Evolutionary conservation across 1,140 invertebrate genomes (phyloP), one percentile per base, ranked within the genome.

Genomic region (Bombus breviceps): DNA sequence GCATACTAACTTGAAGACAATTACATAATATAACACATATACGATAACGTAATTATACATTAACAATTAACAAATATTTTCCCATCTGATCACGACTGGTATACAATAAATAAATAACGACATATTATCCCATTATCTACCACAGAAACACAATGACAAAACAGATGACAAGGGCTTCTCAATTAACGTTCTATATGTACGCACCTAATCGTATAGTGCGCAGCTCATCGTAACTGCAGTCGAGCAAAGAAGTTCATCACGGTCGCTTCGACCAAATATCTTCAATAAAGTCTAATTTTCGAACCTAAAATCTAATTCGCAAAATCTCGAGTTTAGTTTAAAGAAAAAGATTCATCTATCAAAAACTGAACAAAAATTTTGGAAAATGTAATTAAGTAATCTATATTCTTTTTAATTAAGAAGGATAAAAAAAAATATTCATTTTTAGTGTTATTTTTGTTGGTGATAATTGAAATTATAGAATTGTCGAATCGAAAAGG

Each of bases 181-280:
- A 69, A 83, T 83, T 83, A 83, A 34, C 39, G 37, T 37, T 15
- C 75, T 69, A 41, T n/a, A 1, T 8, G 62, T 25, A 37, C 13
- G 22, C 5, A 37, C 34, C 22, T 57, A 76, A 22, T 57, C 37
- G 37, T 10, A 28, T 5, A 32, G 1, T 1, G 25, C 39, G n/a
- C 15, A n/a, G 39, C 37, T 32, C 37, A 47, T 6, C 66, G 34
- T 59, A 53, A 9, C 47, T 41, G 66, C 77, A 80, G 83, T 85
- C 47, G 22, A 2, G 9, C 41, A 22, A 64, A 43, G 53, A 72
- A 59, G 68, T 37, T 34, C 25, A 71, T n/a, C 32, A 68, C 1
- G 32, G 2, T 59, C 18, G 5, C 28, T 32, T 71, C 47, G 39
- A 41, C 4, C n/a, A 53, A 53, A 18, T 53, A 22, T 53, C 18